Evolutionary conservation across 2,888 invertebrate species (phyloP).

Genomic region (Oligia latruncula): DNA sequence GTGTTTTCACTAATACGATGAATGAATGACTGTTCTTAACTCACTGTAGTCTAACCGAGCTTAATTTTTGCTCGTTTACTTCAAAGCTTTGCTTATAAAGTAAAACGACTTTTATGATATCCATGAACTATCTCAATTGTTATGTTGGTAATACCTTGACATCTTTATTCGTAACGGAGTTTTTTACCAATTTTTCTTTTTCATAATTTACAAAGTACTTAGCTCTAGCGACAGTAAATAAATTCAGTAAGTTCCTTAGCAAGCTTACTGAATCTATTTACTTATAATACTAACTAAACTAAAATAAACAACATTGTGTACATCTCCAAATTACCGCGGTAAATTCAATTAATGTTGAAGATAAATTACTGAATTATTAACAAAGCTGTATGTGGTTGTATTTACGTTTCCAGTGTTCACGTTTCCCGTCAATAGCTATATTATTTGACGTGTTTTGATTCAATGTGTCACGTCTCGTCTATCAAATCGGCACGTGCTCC

Average conservation of each 20-base stretch:
- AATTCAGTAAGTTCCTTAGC: not conserved
- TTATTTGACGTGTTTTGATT: slow-evolving; percentile 42
- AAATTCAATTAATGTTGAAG: slow-evolving; percentile 23
- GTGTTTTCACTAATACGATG: not conserved
- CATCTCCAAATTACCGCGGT: slow-evolving; percentile 13
- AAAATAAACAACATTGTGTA: slow-evolving; percentile 5
- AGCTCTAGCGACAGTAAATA: not conserved
- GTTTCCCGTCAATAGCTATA: slow-evolving; percentile 27
- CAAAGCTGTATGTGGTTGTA: slow-evolving; percentile 34
- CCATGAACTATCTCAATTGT: not conserved
- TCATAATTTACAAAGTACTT: not conserved
- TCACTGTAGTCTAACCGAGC: not conserved
- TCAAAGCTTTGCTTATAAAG: not conserved
- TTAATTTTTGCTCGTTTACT: not conserved
- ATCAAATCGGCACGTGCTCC: slow-evolving; percentile 93
- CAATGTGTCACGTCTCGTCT: slow-evolving; percentile 84
- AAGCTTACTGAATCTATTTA: not conserved
- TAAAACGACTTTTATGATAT: not conserved
- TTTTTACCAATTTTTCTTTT: too few relatives aligned
- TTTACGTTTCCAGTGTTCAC: slow-evolving; percentile 35
- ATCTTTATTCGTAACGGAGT: too few relatives aligned
- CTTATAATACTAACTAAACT: not conserved
- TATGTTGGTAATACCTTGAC: not conserved
- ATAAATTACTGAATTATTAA: slow-evolving; percentile 46
- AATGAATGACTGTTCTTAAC: not conserved